These are phyloP conservation scores for Pyrrhia umbra DNA, from an alignment of 2,888 invertebrate genomes.

Conservation along the genomic window DNA sequence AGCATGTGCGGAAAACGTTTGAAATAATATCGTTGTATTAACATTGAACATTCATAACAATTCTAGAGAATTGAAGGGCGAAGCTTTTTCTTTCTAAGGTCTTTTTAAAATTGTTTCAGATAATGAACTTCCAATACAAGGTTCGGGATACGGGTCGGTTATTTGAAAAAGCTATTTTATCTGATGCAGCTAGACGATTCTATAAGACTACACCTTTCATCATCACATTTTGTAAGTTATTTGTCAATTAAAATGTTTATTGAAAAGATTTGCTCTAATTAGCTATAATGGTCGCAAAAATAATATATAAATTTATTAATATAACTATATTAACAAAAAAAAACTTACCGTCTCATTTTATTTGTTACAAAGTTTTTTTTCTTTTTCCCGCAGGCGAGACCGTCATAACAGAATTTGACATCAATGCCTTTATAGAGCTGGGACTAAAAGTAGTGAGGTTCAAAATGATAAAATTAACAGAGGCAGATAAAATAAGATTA, in stretches of 20 bases:
- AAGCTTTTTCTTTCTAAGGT: neutral
- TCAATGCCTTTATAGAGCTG: slow-evolving; percentile 67
- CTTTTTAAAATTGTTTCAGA: neutral
- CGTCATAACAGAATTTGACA: slow-evolving; percentile 64
- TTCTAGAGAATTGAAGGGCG: no score
- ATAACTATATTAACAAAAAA: no score
- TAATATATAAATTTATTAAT: no score
- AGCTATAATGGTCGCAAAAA: no score
- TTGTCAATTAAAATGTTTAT: neutral
- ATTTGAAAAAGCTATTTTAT: neutral
- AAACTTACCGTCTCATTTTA: no score
- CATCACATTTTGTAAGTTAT: slow-evolving; percentile 65
- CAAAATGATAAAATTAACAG: slow-evolving; percentile 65
- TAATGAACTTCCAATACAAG: slow-evolving; percentile 5
- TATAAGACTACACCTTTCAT: slow-evolving; percentile 62
- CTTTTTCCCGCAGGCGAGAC: slow-evolving; percentile 56
- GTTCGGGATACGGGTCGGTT: neutral
- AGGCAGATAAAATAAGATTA: slow-evolving; percentile 57
- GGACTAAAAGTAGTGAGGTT: slow-evolving; percentile 69
- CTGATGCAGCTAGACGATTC: neutral
- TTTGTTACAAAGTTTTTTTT: no score
- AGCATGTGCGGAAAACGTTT: no score
- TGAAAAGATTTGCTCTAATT: no score
- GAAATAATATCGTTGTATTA: no score
- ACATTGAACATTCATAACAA: no score